Conservation (phyloP, 2,888 invertebrate genomes). For the Amphipoea lucens region DNA sequence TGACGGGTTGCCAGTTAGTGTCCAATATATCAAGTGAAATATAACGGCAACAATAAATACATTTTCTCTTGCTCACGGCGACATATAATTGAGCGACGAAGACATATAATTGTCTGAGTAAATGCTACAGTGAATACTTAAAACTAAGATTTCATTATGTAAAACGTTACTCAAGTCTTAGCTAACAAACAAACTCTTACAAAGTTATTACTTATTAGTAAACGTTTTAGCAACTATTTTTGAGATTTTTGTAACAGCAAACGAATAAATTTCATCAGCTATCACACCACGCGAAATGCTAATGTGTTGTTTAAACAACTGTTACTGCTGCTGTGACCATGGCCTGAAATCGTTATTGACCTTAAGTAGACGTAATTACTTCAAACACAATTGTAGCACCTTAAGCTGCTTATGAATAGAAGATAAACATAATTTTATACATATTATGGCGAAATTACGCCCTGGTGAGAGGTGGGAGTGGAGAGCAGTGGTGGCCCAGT, state of each 20-base stretch:
- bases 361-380: constrained; percentile 65
- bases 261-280: constrained; percentile 52
- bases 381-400: constrained; percentile 47
- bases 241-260: constrained; percentile 42
- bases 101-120: constrained; percentile 11
- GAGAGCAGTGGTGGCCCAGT: not conserved
- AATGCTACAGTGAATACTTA: constrained; percentile 1
- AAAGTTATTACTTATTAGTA: constrained; percentile 18
- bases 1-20: not conserved
- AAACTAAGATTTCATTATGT: constrained; percentile 29
- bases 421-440: constrained; percentile 31
- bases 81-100: constrained; percentile 20
- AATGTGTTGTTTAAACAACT: constrained; percentile 74
- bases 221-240: constrained; percentile 43
- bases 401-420: constrained; percentile 32
- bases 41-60: constrained; percentile 2
- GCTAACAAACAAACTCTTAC: constrained; percentile 14
- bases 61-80: constrained; percentile 15
- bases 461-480: not conserved
- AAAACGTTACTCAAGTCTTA: constrained; percentile 27
- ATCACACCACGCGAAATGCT: constrained; percentile 61
- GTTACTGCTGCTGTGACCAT: constrained; percentile 71
- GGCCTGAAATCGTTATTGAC: constrained; percentile 72
- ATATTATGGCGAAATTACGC: constrained; percentile 1
- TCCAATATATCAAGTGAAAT: constrained; percentile 10